Conservation (phyloP, 37 sponge, comb jelly and placozoan genomes). For the Cladorhizidae sp. region DNA sequence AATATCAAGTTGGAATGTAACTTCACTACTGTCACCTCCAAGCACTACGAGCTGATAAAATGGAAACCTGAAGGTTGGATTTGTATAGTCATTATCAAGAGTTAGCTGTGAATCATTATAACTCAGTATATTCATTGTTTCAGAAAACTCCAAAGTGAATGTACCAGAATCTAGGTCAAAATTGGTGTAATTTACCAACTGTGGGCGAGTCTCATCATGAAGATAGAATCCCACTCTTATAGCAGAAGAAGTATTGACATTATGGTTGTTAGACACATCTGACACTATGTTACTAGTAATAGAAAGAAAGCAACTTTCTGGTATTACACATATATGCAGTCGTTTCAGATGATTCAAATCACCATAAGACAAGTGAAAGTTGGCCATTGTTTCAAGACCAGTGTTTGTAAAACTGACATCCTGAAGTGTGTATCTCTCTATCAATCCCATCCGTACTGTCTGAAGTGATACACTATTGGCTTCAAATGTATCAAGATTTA, state of each 20-base stretch:
- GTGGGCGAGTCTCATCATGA: slow-evolving; percentile 64
- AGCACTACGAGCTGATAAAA: slow-evolving; percentile 10
- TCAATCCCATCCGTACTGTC: not conserved
- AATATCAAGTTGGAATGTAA: slow-evolving; percentile 40
- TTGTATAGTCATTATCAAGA: slow-evolving; percentile 44
- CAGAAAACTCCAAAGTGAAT: slow-evolving; percentile 75
- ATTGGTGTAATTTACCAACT: slow-evolving; percentile 28
- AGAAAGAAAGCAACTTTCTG: slow-evolving; percentile 23
- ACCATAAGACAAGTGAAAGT: slow-evolving; percentile 36
- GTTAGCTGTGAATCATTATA: slow-evolving; percentile 10
- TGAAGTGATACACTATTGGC: slow-evolving; percentile 49
- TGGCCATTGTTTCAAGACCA: slow-evolving; percentile 29
- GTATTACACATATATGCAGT: slow-evolving; percentile 38
- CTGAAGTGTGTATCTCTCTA: slow-evolving; percentile 6
- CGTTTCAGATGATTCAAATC: slow-evolving; percentile 86
- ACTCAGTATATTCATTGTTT: slow-evolving; percentile 60
- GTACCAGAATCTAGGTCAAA: slow-evolving; percentile 71
- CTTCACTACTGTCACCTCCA: slow-evolving; percentile 37
- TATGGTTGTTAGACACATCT: slow-evolving; percentile 37
- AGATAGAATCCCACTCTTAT: slow-evolving; percentile 20
- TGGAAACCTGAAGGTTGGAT: slow-evolving; percentile 42
- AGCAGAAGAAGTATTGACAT: slow-evolving; percentile 13
- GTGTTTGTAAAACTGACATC: slow-evolving; percentile 20
- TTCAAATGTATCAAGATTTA: slow-evolving; percentile 31
- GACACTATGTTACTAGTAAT: slow-evolving; percentile 9